Evolutionary conservation across 1,140 invertebrate genomes (phyloP), one percentile per base, ranked within the genome.

Genomic region (Drosophila sechellia): DNA sequence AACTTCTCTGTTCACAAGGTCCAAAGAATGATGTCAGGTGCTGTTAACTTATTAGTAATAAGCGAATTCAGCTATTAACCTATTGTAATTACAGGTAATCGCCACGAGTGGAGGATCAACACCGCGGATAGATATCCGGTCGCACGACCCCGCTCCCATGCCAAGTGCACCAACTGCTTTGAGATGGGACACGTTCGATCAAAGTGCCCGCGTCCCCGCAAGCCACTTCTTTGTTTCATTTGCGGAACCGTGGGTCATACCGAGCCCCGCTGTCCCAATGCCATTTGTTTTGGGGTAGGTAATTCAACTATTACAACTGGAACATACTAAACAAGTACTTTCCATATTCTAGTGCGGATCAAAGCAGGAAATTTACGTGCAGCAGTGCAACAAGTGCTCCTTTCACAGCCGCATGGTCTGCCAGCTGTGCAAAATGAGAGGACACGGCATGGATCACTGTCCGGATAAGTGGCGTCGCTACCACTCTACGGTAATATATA

Each of bases 381-480:
- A 93, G 8, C 94, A 93, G 85, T 94, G 94, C 81, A 93, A 93
- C 75, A 94, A 94, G 59, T 96, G 95, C 71, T 92, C 93, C 22
- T 92, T 92, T 43, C 94, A 94, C 84, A 79, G 83, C 31, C 92
- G 86, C 15, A 63, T 94, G 0, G 79, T 81, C 20, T 96, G 95
- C 72, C 89, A 90, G 20, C 92, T 94, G 69, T 96, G 95, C 75
- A 93, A 93, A 61, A 93, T 94, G 69, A 58, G 76, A 25, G 95
- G 95, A 3, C 95, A 96, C 79, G 90, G 90, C 5, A 70, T 81
- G n/a, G 91, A 92, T 1, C 86, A 93, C 74, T 96, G 95, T 80
- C 95, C 95, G 1, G 95, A 96, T 90, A 91, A 94, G 39, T 96
- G 95, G 95, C 93, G 95, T 49, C 93, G 94, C 40, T 96, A 95